phyloP scores from a whole-genome alignment of 2,888 invertebrate genomes.

The Tenodera sinensis region DNA sequence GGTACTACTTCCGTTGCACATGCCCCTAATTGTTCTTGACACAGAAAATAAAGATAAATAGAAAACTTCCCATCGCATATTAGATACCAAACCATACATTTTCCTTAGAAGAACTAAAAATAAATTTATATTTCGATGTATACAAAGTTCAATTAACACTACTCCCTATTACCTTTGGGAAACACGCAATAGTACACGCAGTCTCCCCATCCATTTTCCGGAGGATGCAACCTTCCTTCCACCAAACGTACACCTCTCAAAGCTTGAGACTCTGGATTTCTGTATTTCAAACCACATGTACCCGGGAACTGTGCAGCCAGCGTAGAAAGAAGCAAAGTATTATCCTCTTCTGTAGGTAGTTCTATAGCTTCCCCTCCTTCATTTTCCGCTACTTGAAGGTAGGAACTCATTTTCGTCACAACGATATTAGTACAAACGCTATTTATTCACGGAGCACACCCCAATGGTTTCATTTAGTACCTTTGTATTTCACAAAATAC shows the following conservation, averaged over 20 bases:
- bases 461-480: no score
- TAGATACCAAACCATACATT: no score
- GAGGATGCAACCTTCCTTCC: slow-evolving; percentile 53
- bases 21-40: no score
- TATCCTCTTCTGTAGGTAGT: slow-evolving; percentile 54
- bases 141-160: background rate
- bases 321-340: slow-evolving; percentile 52
- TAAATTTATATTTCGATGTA: no score
- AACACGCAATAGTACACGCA: slow-evolving; percentile 63
- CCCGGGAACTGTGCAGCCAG: slow-evolving; percentile 58
- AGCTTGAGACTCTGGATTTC: slow-evolving; percentile 52
- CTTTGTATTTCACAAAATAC: no score
- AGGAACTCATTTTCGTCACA: slow-evolving; percentile 49
- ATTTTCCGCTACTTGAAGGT: slow-evolving; percentile 54
- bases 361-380: slow-evolving; percentile 55
- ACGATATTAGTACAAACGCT: background rate
- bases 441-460: no score
- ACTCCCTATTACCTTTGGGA: slow-evolving; percentile 44
- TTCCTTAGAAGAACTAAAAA: no score
- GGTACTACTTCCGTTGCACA: no score
- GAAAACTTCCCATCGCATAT: no score
- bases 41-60: no score
- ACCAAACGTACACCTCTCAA: slow-evolving; percentile 49
- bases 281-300: slow-evolving; percentile 59
- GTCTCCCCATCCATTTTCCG: slow-evolving; percentile 57